Base-by-base conservation (phyloP, 1,140 invertebrate species). In the Linepithema humile region DNA sequence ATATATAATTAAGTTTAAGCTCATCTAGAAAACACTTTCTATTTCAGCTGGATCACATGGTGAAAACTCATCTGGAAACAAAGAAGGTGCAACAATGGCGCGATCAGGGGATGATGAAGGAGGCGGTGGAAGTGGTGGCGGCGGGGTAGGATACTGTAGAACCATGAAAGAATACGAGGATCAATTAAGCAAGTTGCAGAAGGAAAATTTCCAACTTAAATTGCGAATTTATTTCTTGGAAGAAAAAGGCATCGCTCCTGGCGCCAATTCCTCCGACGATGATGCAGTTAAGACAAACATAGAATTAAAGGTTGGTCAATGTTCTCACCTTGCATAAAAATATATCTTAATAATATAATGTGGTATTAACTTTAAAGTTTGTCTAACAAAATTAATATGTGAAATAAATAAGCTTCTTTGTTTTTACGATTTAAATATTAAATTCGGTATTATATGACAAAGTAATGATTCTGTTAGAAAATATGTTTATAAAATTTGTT, bases 161-260 rank as follows among this genome's bases (percentile, higher is more conserved):
- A 97, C 97, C 2, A 97, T 98, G 95, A 98, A 98, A 87, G 98
- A 99, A 86, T 97, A 98, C 90, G 98, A 99, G 91, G 97, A 98
- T 93, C 97, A 98, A 91, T 93, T 98, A 70, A 96, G 96, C 26
- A 95, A 95, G 17, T 94, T 99, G 59, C 96, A 97, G 83, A 98
- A 98, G 90, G 98, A 99, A 91, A 99, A 99, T 93, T 99, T 99
- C 91, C 97, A 98, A 93, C 94, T 99, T 0, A 99, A 98, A 93
- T 94, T 98, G 60, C 95, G 98, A 35, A 97, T 99, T 82, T 99
- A 98, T 94, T 98, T 98, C 92, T 94, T 98, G 64, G 98, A 99
- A 92, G 98, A 99, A 93, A 95, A 96, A 86, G 43, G 43, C 12
- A 96, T 98, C 93, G 48, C 48, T 3, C 6, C 35, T 0, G 96